phyloP scores from a whole-genome alignment of 2,797 vertebrate genomes.

The Paedocypris micromegethes region DNA sequence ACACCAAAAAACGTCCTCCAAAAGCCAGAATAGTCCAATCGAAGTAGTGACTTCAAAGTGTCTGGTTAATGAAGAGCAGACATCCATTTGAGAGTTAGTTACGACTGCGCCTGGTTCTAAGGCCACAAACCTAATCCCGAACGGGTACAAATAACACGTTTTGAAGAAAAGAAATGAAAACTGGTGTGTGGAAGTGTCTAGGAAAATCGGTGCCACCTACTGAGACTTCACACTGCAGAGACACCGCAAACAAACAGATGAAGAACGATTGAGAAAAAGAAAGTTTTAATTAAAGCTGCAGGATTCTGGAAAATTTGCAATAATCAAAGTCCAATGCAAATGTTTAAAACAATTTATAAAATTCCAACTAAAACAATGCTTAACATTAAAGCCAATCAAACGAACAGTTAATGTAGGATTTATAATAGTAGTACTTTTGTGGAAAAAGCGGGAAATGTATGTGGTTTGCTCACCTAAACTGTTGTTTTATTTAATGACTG shows the following conservation, averaged over 20 bases:
- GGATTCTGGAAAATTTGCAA: too few relatives aligned
- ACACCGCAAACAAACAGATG: conserved; percentile 41
- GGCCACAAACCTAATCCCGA: conserved; percentile 49
- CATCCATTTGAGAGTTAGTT: conserved; percentile 46
- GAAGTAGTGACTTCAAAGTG: conserved; percentile 51
- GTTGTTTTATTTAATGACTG: too few relatives aligned
- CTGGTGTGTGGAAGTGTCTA: conserved; percentile 34
- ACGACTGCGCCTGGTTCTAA: conserved; percentile 44
- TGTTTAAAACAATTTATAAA: too few relatives aligned
- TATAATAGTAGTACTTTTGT: too few relatives aligned
- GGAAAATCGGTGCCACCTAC: conserved; percentile 41
- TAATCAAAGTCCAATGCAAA: too few relatives aligned
- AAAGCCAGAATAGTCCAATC: conserved; percentile 45
- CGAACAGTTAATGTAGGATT: too few relatives aligned
- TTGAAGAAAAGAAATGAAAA: conserved; percentile 40
- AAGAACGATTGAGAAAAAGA: conserved; percentile 41
- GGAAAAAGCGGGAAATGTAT: too few relatives aligned
- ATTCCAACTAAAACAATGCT: too few relatives aligned
- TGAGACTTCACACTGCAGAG: conserved; percentile 41
- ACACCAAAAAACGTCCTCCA: conserved; percentile 43
- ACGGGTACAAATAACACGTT: conserved; percentile 46
- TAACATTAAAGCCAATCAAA: too few relatives aligned
- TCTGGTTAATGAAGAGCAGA: conserved; percentile 54
- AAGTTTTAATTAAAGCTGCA: conserved; percentile 16
- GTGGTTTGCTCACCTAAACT: too few relatives aligned